Evolutionary conservation across 2,113 vertebrate species (phyloP).

Genomic region (Hippocampus abdominalis): DNA sequence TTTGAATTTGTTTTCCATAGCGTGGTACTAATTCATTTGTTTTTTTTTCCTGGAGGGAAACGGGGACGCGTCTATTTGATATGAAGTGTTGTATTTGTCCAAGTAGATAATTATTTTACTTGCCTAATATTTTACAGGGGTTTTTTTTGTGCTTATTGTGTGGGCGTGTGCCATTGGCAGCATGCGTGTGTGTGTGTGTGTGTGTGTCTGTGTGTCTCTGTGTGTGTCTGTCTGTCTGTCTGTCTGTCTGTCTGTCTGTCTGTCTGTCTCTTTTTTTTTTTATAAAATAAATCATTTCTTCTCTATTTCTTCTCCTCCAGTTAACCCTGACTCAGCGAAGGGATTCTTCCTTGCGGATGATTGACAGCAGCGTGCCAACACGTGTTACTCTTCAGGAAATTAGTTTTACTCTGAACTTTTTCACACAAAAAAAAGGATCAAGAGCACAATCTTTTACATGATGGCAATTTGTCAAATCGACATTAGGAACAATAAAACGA

Average conservation of each 20-base stretch:
- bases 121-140: no score
- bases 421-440: constrained; percentile 23
- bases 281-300: constrained; percentile 33
- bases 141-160: constrained; percentile 51
- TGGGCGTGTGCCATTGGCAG: constrained; percentile 43
- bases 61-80: no score
- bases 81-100: neutral
- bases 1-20: no score
- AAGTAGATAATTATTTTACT: neutral
- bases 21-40: neutral
- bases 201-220: neutral
- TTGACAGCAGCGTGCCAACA: constrained; percentile 25
- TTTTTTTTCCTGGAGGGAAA: neutral
- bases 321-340: constrained; percentile 56
- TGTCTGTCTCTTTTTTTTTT: neutral
- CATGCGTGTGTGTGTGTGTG: constrained; percentile 8
- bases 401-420: constrained; percentile 3
- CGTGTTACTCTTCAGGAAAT: constrained; percentile 22
- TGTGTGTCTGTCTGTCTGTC: constrained; percentile 1
- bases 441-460: constrained; percentile 16
- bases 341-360: constrained; percentile 29
- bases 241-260: constrained; percentile 2
- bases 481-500: constrained; percentile 11
- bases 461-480: neutral
- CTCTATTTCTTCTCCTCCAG: constrained; percentile 51